phyloP scores from a whole-genome alignment of 2,113 vertebrate genomes.

The Syngnathus scovelli region DNA sequence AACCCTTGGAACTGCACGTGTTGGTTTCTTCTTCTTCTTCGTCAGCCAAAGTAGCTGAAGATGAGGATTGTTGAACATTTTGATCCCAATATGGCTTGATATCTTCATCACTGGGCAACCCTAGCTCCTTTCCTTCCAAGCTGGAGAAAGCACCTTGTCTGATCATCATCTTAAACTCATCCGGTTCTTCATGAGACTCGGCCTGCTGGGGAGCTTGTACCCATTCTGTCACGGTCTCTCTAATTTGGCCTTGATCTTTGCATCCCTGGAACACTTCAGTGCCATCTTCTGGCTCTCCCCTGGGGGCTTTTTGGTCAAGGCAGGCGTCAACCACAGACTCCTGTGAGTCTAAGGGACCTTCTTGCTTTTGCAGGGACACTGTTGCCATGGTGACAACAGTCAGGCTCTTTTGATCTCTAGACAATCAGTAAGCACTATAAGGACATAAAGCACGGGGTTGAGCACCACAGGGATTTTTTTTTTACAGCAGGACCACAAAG shows the following conservation, averaged over 20 bases:
- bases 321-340: conserved; percentile 21
- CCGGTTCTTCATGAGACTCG: conserved; percentile 4
- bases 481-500: conserved; percentile 10
- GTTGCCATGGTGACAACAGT: conserved; percentile 49
- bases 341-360: conserved; percentile 20
- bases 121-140: conserved; percentile 16
- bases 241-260: conserved; percentile 2
- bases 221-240: conserved; percentile 13
- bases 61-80: conserved; percentile 8
- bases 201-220: conserved; percentile 7
- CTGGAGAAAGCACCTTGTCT: conserved; percentile 12
- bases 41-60: conserved; percentile 27
- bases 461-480: conserved; percentile 25
- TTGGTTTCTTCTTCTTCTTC: conserved; percentile 34
- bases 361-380: conserved; percentile 26
- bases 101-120: conserved; percentile 24
- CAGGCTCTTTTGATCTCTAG: conserved; percentile 27
- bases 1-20: background rate
- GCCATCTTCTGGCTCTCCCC: conserved; percentile 43
- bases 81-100: conserved; percentile 21
- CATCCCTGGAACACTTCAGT: conserved; percentile 20
- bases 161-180: background rate
- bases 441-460: conserved; percentile 4
- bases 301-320: conserved; percentile 28
- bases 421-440: conserved; percentile 32